phyloP scores from a whole-genome alignment of 2,888 invertebrate species.

The Mamestra brassicae region DNA sequence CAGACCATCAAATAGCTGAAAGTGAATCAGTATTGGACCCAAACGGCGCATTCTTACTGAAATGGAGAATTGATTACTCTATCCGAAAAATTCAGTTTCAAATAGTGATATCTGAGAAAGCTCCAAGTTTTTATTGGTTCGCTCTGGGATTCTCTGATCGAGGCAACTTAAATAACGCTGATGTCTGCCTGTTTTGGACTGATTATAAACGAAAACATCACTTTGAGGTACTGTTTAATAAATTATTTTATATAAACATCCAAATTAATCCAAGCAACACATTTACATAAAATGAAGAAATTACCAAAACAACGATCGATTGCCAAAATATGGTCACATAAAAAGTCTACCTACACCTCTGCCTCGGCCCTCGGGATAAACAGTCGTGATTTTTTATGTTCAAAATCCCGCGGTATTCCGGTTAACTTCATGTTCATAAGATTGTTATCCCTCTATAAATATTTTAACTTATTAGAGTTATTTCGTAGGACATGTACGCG shows the following conservation, averaged over 20 bases:
- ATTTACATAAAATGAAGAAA: not conserved
- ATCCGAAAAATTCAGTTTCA: slow-evolving; percentile 85
- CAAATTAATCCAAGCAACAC: no score
- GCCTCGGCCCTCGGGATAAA: not conserved
- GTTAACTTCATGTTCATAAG: not conserved
- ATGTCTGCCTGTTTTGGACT: slow-evolving; percentile 95
- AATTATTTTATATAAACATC: not conserved
- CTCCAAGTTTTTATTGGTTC: slow-evolving; percentile 92
- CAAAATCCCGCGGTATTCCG: not conserved
- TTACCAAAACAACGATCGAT: not conserved
- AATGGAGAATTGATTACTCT: slow-evolving; percentile 84
- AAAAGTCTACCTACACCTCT: not conserved
- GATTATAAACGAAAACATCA: slow-evolving; percentile 92
- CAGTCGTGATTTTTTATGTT: not conserved
- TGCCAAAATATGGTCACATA: not conserved
- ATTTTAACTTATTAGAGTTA: slow-evolving; percentile 7
- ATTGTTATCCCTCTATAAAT: not conserved
- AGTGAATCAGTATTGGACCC: slow-evolving; percentile 86
- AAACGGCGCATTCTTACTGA: slow-evolving; percentile 80
- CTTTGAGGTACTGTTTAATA: slow-evolving; percentile 77
- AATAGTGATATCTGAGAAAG: slow-evolving; percentile 86
- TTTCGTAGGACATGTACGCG: slow-evolving; percentile 93
- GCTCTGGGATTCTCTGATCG: slow-evolving; percentile 96
- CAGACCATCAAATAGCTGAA: slow-evolving; percentile 77
- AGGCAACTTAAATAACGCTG: slow-evolving; percentile 93